Conservation (phyloP, 2,113 vertebrate genomes). For the Pantherophis guttatus region DNA sequence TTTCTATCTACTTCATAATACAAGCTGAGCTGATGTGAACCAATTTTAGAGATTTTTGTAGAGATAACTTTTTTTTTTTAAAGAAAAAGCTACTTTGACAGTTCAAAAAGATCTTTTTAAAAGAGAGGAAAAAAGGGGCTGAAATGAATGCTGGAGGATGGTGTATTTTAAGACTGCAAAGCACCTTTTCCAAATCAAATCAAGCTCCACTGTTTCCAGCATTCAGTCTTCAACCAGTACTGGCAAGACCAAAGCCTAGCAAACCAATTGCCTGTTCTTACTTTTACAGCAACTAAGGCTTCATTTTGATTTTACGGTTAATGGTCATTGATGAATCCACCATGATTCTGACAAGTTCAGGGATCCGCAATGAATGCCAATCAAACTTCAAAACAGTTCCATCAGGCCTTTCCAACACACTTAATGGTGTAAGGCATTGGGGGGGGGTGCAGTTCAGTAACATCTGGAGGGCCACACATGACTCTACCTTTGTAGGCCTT, state of each 20-base stretch:
- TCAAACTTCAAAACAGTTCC: not conserved
- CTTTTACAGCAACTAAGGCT: not conserved
- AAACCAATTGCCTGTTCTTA: not conserved
- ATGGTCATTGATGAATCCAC: not conserved
- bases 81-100: conserved; percentile 43
- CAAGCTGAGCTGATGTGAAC: conserved; percentile 16
- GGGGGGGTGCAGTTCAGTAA: not conserved
- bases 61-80: conserved; percentile 36
- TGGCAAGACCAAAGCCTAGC: conserved; percentile 19
- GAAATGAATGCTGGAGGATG: not conserved
- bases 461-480: not conserved
- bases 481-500: not conserved
- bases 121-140: conserved; percentile 4
- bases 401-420: not conserved
- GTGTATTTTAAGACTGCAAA: not conserved
- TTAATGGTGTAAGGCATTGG: not conserved
- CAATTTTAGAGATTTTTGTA: conserved; percentile 39
- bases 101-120: conserved; percentile 45
- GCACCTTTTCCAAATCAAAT: not conserved
- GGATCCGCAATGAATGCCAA: not conserved
- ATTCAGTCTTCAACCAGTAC: not conserved
- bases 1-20: conserved; percentile 39
- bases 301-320: not conserved
- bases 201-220: not conserved
- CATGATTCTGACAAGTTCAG: not conserved